phyloP scores from a whole-genome alignment of 2,888 invertebrate species.

The Himalopsyche kuldschensis region DNA sequence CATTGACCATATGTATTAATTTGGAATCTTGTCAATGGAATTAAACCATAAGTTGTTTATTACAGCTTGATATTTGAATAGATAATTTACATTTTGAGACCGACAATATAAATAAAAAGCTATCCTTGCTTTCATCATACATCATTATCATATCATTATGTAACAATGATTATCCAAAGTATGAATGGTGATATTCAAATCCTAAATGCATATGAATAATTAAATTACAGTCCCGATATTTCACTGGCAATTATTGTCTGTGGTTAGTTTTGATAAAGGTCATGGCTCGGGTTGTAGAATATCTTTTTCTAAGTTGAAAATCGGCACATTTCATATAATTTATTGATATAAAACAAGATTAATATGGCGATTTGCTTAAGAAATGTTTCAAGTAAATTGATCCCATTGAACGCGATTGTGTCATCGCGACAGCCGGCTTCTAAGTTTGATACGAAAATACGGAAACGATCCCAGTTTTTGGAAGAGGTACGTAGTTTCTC shows the following conservation, averaged over 20 bases:
- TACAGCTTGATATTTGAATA: too few relatives aligned
- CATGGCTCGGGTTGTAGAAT: not conserved
- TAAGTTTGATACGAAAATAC: slow-evolving; percentile 57
- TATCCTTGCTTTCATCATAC: too few relatives aligned
- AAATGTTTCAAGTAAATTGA: slow-evolving; percentile 59
- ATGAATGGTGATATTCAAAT: too few relatives aligned
- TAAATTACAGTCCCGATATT: too few relatives aligned
- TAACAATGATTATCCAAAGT: too few relatives aligned
- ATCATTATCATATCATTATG: too few relatives aligned
- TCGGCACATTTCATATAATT: not conserved
- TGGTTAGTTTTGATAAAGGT: not conserved
- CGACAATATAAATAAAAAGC: too few relatives aligned
- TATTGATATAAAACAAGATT: not conserved
- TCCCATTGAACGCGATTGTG: slow-evolving; percentile 58
- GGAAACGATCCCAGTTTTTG: slow-evolving; percentile 54
- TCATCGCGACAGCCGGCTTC: slow-evolving; percentile 58
- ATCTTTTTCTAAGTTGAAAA: not conserved
- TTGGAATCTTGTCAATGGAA: too few relatives aligned
- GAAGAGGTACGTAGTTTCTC: slow-evolving; percentile 54
- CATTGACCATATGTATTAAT: too few relatives aligned
- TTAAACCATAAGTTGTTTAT: too few relatives aligned
- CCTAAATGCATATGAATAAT: too few relatives aligned
- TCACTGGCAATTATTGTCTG: not conserved
- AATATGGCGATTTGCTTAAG: slow-evolving; percentile 63
- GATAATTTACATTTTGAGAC: too few relatives aligned